A percentile compares a stretch with the other conserved stretches of the same genome.
These are phyloP conservation scores for Monarcha castaneiventris DNA, from an alignment of 2,113 vertebrate species.

Conservation along the genomic window DNA sequence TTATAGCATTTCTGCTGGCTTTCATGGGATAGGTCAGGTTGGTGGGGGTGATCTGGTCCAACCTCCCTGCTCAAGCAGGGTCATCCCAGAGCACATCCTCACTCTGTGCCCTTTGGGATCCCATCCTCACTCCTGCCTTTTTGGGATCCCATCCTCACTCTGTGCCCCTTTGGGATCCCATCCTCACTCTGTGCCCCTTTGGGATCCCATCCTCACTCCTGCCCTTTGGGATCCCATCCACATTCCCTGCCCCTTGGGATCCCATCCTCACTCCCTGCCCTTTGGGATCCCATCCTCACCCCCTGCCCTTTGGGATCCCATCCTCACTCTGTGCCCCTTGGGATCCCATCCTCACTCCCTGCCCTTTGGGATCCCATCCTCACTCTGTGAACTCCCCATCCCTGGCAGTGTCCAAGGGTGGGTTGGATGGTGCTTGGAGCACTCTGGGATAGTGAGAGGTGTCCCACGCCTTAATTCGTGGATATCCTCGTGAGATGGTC, in stretches of 20 bases:
- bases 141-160: not conserved
- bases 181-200: not conserved
- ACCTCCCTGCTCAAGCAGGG: not conserved
- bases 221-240: too few species aligned
- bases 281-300: not conserved
- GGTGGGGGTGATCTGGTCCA: not conserved
- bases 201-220: not conserved
- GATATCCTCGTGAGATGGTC: fast-evolving
- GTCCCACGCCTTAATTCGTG: fast-evolving
- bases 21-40: not conserved
- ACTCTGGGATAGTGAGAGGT: not conserved
- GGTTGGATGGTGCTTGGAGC: not conserved
- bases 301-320: too few species aligned
- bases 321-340: too few species aligned
- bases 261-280: too few species aligned
- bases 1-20: fast-evolving
- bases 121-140: not conserved
- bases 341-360: not conserved
- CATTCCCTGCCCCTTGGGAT: too few species aligned
- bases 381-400: not conserved
- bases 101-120: not conserved
- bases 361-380: too few species aligned
- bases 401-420: not conserved
- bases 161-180: not conserved
- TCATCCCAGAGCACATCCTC: not conserved